Base-by-base conservation (phyloP, 92 coral and sea anemone genomes). In the Hydrozoanthus gracilis region DNA sequence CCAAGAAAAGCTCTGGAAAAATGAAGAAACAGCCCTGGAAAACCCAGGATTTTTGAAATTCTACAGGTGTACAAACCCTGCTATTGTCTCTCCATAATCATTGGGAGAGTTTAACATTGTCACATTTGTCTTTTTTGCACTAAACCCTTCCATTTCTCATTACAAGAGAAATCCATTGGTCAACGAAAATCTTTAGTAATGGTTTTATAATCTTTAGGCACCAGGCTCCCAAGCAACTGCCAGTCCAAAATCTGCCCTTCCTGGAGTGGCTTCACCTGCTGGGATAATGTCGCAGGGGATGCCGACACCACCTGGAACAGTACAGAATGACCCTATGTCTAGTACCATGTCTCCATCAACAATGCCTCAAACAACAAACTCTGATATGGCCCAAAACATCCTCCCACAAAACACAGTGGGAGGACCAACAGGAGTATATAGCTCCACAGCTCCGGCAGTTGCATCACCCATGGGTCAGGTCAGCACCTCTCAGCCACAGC, bases 401-500 rank as follows among this genome's bases (percentile, higher is more conserved):
- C 49, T 90, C 39, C 76, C 87, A 7, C 77, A 88, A 86, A 84
- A 86, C 7, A 16, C 92, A 44, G 86, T 94, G 91, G 91, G 92
- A 20, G 84, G 91, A 15, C 89, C 94, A 0, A 83, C 83, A 17
- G 78, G 88, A 0, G 88, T 87, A n/a, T 51, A 73, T 11, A 56
- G 92, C 68, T 88, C 82, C 18, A 90, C 88, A 76, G 92, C 90
- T 10, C 84, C 93, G 9, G 89, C 88, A 4, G 86, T 86, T 44
- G 88, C 82, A 18, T 76, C 91, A 10, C 94, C 87, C 7, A 71
- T 91, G 89, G 93, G 91, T 14, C 93, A 88, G 71, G 89, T 86
- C 8, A 92, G 95, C 0, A 70, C 95, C 39, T 88, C 94, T 4
- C 98, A 92, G 69, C 94, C 98, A 4, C 95, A 93, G 70, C 89